A percentile compares a stretch with the other conserved stretches of the same genome.
Evolutionary conservation across 2,888 invertebrate genomes (phyloP).

Genomic region (Agrotis clavis): DNA sequence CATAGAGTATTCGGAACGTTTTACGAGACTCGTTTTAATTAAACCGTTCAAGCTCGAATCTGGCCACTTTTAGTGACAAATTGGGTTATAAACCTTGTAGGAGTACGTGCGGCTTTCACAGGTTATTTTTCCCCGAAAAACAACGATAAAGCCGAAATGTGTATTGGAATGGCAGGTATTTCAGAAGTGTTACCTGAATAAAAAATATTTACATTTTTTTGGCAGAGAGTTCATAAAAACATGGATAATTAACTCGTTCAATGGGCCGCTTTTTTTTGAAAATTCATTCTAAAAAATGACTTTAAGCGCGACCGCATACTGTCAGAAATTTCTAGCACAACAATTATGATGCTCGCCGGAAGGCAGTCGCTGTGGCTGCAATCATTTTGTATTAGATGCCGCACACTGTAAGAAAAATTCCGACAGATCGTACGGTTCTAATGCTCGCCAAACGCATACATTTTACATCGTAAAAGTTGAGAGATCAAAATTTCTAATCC

Average conservation of each 20-base stretch:
- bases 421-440: too few species aligned
- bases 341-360: too few species aligned
- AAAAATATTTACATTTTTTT: constrained; percentile 15
- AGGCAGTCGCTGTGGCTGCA: too few species aligned
- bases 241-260: constrained; percentile 18
- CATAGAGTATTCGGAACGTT: constrained; percentile 26
- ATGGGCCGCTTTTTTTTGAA: constrained; percentile 8
- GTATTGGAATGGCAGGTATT: constrained; percentile 22
- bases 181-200: neutral
- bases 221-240: constrained; percentile 22
- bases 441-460: too few species aligned
- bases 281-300: constrained; percentile 11
- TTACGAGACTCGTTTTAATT: constrained; percentile 53
- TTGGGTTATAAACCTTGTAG: constrained; percentile 43
- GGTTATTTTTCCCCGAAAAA: constrained; percentile 35
- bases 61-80: constrained; percentile 54
- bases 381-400: too few species aligned
- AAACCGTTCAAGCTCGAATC: constrained; percentile 54
- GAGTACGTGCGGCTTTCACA: constrained; percentile 34
- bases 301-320: too few species aligned
- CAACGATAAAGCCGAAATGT: constrained; percentile 10
- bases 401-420: too few species aligned
- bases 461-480: too few species aligned
- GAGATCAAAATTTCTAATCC: too few species aligned
- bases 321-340: too few species aligned